Base-by-base conservation (phyloP, 2,888 invertebrate genomes). In the Plebejus anna region DNA sequence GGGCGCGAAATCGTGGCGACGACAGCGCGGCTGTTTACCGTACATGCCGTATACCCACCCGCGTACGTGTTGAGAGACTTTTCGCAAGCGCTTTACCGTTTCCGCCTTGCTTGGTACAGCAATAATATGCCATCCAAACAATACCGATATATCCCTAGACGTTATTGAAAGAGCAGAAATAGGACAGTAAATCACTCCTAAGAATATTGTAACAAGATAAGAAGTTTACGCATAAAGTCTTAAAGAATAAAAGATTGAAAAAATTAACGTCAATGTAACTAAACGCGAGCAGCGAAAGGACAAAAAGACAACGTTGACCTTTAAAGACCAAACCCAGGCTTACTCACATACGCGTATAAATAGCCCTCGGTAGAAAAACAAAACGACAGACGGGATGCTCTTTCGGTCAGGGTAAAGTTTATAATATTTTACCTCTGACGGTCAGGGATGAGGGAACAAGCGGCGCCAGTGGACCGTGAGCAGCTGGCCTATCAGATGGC, bases 41-140 rank as follows among this genome's bases (percentile, higher is more conserved):
- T 7, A 7, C 7, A 22, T 22, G 22, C 22, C 22, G 11, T 11
- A 7, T 42, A 42, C n/a, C 22, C 1, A 42, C 28, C 70, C 4
- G 42, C 4, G 16, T 9, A 13, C 22, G 73, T 32, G 73, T 73
- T 51, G 73, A 73, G 55, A 73, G 73, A 73, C 28, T 72, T 42
- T 73, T 73, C 73, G 73, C 73, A 72, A 47, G 22, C 72, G 13
- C 28, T n/a, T 11, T 22, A 22, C 0, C 28, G 2, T 13, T 28
- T 51, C 72, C 51, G 72, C n/a, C 57, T 57, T n/a, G n/a, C 57
- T 57, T 57, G 57, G 16, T 22, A 59, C 59, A 22, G 59, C 59
- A n/a, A n/a, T n/a, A n/a, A n/a, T n/a, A n/a, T n/a, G n/a, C 22
- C n/a, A 9, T 59, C 22, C 2, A 59, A 59, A 59, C 59, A 59